phyloP scores from a whole-genome alignment of 1,140 invertebrate species.

The Drosophila trapezifrons region DNA sequence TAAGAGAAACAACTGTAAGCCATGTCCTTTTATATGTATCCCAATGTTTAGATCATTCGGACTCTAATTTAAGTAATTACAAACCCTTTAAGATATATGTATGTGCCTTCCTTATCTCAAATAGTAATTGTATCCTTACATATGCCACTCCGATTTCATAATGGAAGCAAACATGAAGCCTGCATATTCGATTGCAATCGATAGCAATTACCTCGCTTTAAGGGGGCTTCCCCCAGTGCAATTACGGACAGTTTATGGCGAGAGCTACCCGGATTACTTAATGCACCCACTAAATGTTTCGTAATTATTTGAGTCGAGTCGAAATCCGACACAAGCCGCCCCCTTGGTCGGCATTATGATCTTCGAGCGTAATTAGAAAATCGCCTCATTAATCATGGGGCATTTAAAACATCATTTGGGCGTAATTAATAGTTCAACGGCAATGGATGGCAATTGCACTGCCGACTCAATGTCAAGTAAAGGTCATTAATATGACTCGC shows the following conservation, averaged over 20 bases:
- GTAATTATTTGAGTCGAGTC: constrained; percentile 16
- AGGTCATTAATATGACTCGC: constrained; percentile 66
- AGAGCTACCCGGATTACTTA: constrained; percentile 15
- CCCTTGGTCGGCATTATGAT: background rate
- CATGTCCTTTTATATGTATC: background rate
- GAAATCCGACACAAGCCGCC: background rate
- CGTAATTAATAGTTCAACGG: constrained; percentile 66
- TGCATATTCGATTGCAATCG: background rate
- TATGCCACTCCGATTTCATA: background rate
- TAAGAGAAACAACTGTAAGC: background rate
- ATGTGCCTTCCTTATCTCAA: too few species aligned
- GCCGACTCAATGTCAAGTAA: constrained; percentile 64
- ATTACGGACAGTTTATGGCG: background rate
- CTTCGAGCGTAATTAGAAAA: constrained; percentile 66
- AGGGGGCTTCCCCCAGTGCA: background rate
- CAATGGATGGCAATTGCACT: constrained; percentile 49
- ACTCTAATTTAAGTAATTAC: background rate
- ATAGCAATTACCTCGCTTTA: background rate
- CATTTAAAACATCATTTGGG: constrained; percentile 72
- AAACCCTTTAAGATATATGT: too few species aligned
- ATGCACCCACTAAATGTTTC: constrained; percentile 24
- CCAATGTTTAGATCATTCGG: background rate
- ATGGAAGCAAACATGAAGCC: background rate
- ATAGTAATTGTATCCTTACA: too few species aligned
- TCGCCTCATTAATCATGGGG: constrained; percentile 64